phyloP scores from a whole-genome alignment of 2,888 invertebrate genomes.

The Myathropa florea region DNA sequence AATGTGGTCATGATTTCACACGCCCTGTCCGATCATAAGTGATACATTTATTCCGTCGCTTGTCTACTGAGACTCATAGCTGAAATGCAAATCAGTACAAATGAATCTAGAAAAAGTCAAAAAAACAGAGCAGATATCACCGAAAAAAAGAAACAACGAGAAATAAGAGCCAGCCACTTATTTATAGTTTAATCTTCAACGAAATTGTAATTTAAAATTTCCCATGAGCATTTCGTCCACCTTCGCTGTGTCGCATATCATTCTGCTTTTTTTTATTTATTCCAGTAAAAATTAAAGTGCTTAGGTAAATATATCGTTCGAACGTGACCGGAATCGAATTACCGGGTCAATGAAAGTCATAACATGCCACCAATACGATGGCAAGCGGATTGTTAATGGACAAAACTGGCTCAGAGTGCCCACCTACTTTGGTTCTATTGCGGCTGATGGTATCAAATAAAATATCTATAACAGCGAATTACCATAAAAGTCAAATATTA shows the following conservation, averaged over 20 bases:
- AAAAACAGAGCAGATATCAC: conserved; percentile 19
- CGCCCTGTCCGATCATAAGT: conserved; percentile 19
- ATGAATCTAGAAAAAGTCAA: conserved; percentile 6
- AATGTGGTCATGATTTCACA: not conserved
- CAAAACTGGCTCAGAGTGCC: conserved; percentile 67
- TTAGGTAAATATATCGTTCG: conserved; percentile 65
- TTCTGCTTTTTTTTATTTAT: conserved; percentile 21
- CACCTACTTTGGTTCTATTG: conserved; percentile 28
- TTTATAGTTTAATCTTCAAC: conserved; percentile 55
- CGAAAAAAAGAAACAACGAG: conserved; percentile 10
- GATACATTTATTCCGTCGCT: conserved; percentile 37
- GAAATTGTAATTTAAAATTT: conserved; percentile 69
- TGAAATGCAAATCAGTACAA: conserved; percentile 38
- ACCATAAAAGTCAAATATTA: conserved; percentile 60
- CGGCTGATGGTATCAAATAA: conserved; percentile 41
- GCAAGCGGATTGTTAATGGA: conserved; percentile 54
- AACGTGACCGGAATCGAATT: conserved; percentile 65
- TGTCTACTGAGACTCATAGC: conserved; percentile 1
- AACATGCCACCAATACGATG: conserved; percentile 52
- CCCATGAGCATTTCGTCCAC: conserved; percentile 36
- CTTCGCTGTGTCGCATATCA: conserved; percentile 29
- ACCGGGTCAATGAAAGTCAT: conserved; percentile 68
- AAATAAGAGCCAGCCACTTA: conserved; percentile 33
- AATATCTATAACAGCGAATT: conserved; percentile 53
- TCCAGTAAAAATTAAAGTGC: conserved; percentile 59